Conservation (phyloP, 2,797 vertebrate genomes). For the Macropus fuliginosus region DNA sequence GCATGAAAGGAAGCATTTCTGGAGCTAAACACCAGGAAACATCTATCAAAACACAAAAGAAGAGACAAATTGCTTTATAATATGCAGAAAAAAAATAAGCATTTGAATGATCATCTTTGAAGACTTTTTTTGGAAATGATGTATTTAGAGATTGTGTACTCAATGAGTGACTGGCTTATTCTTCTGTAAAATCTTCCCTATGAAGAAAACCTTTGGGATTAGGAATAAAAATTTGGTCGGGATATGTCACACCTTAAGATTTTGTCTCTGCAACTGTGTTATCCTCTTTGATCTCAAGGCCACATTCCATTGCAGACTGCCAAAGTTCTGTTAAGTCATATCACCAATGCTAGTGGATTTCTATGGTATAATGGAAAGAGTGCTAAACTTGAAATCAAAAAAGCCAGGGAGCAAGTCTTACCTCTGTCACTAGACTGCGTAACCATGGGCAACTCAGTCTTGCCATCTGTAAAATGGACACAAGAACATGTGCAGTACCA, state of each 20-base stretch:
- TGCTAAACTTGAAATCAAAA: not conserved
- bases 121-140: slow-evolving; percentile 1
- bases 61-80: slow-evolving; percentile 69
- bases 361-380: not conserved
- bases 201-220: slow-evolving; percentile 65
- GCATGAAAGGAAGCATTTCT: slow-evolving; percentile 46
- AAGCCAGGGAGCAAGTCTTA: not conserved
- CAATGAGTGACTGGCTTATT: slow-evolving; percentile 58
- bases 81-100: slow-evolving; percentile 59
- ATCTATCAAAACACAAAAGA: slow-evolving; percentile 66
- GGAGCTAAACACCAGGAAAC: slow-evolving; percentile 72
- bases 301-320: not conserved
- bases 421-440: not conserved
- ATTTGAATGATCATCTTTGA: slow-evolving; percentile 62
- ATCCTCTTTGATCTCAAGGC: slow-evolving; percentile 36
- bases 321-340: not conserved
- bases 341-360: not conserved
- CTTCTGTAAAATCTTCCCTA: slow-evolving; percentile 69
- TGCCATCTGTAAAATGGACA: not conserved
- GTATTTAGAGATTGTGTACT: slow-evolving; percentile 37
- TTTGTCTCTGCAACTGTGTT: slow-evolving; percentile 32
- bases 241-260: slow-evolving; percentile 10
- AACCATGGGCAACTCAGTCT: not conserved
- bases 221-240: not conserved
- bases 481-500: not conserved